Evolutionary conservation across 2,113 vertebrate genomes (phyloP).

Genomic region (Aegotheles bennettii): DNA sequence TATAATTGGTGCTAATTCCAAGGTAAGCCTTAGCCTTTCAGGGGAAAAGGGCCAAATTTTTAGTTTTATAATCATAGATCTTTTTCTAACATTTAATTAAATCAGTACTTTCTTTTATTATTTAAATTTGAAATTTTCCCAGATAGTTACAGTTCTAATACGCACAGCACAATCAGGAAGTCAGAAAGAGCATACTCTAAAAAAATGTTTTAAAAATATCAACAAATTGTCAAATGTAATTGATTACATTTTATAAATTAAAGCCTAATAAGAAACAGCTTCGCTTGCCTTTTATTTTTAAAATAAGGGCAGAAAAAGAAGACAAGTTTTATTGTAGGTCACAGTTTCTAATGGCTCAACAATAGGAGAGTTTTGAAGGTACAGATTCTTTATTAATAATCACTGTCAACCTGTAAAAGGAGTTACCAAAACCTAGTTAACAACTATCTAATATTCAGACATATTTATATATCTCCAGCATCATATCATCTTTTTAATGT

Average conservation of each 20-base stretch:
- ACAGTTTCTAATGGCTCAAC: not conserved
- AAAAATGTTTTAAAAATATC: not conserved
- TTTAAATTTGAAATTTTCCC: not conserved
- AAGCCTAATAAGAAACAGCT: not conserved
- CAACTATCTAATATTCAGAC: not conserved
- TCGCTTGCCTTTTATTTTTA: not conserved
- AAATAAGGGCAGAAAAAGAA: not conserved
- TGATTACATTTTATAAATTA: not conserved
- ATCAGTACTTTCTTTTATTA: too few relatives aligned
- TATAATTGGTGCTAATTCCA: not conserved
- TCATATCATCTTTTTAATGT: fast-evolving
- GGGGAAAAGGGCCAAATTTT: not conserved
- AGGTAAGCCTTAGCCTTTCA: not conserved
- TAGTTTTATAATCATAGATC: too few relatives aligned
- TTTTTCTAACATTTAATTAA: not conserved
- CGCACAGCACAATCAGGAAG: not conserved
- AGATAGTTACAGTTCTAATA: not conserved
- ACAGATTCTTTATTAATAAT: not conserved
- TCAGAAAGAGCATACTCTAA: not conserved
- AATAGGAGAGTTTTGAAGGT: not conserved
- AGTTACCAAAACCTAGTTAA: not conserved
- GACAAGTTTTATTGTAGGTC: not conserved
- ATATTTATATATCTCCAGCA: not conserved
- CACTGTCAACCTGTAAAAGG: not conserved
- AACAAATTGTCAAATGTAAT: not conserved